Conservation (phyloP, 2,113 vertebrate species). For the Crotalus horridus region DNA sequence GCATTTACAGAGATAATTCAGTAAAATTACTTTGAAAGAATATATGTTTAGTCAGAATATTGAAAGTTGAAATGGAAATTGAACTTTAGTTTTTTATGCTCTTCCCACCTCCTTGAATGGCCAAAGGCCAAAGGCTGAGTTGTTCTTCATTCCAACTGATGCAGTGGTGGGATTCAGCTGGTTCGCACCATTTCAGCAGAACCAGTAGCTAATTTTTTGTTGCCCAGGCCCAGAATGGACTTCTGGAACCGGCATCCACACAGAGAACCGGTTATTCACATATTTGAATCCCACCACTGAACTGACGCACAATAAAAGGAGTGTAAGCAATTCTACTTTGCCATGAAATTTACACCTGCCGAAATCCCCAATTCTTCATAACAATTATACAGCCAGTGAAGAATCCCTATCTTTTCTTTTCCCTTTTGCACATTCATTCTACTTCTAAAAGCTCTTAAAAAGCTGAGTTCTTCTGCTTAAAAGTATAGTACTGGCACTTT, state of each 20-base stretch:
- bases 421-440: background rate
- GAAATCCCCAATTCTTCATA: background rate
- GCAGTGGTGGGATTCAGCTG: too few species aligned
- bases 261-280: too few species aligned
- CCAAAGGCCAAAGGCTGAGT: background rate
- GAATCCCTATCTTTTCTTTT: background rate
- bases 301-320: background rate
- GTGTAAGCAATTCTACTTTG: background rate
- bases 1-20: background rate
- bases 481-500: background rate
- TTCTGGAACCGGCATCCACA: too few species aligned
- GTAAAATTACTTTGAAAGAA: background rate
- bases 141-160: background rate
- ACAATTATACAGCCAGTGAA: background rate
- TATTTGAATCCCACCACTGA: background rate
- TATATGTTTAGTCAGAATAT: background rate
- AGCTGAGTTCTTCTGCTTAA: background rate
- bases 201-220: too few species aligned
- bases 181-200: too few species aligned
- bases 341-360: background rate
- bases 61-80: background rate
- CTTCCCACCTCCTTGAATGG: background rate
- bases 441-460: background rate
- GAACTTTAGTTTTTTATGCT: background rate
- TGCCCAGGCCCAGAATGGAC: too few species aligned